Evolutionary conservation across 2,797 vertebrate species (phyloP).

Genomic region (Sparus aurata): DNA sequence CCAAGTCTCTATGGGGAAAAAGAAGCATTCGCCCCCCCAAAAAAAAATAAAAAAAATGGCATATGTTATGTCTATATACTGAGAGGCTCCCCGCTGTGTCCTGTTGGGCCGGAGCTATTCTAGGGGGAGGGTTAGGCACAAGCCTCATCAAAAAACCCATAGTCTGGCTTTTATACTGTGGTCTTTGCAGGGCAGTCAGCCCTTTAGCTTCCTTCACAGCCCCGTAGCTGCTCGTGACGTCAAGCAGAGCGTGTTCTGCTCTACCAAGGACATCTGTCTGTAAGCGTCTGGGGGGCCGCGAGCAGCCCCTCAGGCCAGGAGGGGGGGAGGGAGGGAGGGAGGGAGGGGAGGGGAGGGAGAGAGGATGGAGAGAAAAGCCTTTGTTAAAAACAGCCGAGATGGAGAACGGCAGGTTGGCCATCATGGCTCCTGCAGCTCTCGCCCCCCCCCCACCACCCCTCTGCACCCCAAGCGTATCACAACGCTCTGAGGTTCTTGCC

Average conservation of each 20-base stretch:
- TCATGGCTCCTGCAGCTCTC: conserved; percentile 68
- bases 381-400: conserved; percentile 82
- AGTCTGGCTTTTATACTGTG: conserved; percentile 67
- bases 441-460: conserved; percentile 40
- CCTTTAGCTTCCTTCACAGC: conserved; percentile 74
- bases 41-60: conserved; percentile 36
- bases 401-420: conserved; percentile 82
- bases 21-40: conserved; percentile 26
- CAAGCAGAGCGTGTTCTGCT: conserved; percentile 83
- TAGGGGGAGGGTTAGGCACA: conserved; percentile 33
- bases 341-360: conserved; percentile 27
- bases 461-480: conserved; percentile 54
- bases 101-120: conserved; percentile 51
- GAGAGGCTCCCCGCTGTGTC: conserved; percentile 59
- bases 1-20: conserved; percentile 21
- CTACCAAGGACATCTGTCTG: conserved; percentile 89
- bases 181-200: conserved; percentile 73
- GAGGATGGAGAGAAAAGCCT: conserved; percentile 71
- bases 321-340: conserved; percentile 24
- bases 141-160: conserved; percentile 46
- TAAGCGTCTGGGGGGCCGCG: conserved; percentile 82
- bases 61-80: conserved; percentile 64
- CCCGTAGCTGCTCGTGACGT: conserved; percentile 79
- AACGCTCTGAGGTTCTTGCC: conserved; percentile 62
- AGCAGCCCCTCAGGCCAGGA: conserved; percentile 74